Conservation (phyloP, 1,140 invertebrate species). For the Varroa destructor region DNA sequence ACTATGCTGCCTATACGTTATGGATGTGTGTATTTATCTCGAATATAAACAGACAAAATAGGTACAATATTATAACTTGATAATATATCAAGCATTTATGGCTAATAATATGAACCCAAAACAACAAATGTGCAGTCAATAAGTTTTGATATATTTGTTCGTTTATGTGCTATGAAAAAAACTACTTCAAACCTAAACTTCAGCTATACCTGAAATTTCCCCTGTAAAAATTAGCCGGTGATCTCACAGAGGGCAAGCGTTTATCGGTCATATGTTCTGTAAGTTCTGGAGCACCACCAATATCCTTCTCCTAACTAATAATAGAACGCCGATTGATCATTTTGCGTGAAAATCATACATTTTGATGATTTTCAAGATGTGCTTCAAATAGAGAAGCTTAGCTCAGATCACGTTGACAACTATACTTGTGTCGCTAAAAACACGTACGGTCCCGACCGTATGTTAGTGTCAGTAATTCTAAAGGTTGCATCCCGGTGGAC, state of each 20-base stretch:
- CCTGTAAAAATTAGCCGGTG: background rate
- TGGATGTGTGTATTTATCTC: too few species aligned
- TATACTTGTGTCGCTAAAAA: slow-evolving; percentile 41
- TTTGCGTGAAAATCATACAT: slow-evolving; percentile 9
- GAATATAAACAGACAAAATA: too few species aligned
- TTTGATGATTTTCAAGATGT: slow-evolving; percentile 22
- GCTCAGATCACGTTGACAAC: slow-evolving; percentile 9
- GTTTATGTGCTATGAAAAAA: too few species aligned
- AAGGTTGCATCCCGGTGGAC: slow-evolving; percentile 5
- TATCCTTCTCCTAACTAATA: slow-evolving; percentile 48
- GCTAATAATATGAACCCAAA: too few species aligned
- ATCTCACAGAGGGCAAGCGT: slow-evolving; percentile 34
- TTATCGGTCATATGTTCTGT: slow-evolving; percentile 41
- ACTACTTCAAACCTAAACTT: background rate
- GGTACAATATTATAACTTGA: too few species aligned
- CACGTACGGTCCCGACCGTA: slow-evolving; percentile 41
- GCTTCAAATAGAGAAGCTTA: slow-evolving; percentile 15
- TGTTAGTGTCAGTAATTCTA: slow-evolving; percentile 30
- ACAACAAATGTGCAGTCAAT: too few species aligned
- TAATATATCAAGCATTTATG: too few species aligned
- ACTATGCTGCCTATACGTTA: too few species aligned
- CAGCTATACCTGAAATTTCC: background rate
- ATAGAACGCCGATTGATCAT: slow-evolving; percentile 42
- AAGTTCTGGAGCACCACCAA: slow-evolving; percentile 40
- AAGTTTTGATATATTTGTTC: too few species aligned